Conservation (phyloP, 2,888 invertebrate species). For the Drosophila niveifrons region DNA sequence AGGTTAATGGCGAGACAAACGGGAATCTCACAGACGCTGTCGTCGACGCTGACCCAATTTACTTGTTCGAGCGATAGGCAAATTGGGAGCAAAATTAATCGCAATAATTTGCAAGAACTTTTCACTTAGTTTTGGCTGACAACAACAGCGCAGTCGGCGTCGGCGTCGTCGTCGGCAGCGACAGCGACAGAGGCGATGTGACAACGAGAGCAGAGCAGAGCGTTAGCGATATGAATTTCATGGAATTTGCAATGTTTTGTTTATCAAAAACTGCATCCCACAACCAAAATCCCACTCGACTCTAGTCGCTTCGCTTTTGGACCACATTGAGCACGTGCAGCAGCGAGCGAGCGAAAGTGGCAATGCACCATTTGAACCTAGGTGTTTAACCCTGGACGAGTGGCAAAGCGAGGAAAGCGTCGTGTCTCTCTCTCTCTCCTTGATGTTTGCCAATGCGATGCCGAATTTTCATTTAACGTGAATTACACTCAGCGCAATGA, state of each 20-base stretch:
- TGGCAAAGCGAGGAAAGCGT: constrained; percentile 50
- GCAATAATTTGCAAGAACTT: constrained; percentile 16
- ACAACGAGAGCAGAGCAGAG: constrained; percentile 14
- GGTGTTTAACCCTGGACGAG: constrained; percentile 25
- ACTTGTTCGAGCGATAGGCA: background rate
- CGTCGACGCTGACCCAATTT: constrained; percentile 61
- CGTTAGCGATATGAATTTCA: constrained; percentile 48
- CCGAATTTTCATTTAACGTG: constrained; percentile 49
- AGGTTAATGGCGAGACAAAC: constrained; percentile 47
- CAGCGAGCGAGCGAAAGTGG: constrained; percentile 33
- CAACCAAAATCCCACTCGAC: constrained; percentile 25
- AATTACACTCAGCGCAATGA: constrained; percentile 33
- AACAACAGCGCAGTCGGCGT: background rate
- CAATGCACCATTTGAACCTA: constrained; percentile 15
- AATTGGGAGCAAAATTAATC: constrained; percentile 40
- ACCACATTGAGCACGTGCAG: constrained; percentile 50
- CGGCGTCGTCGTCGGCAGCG: background rate
- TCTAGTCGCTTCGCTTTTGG: constrained; percentile 6
- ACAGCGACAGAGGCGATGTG: background rate
- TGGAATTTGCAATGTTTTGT: constrained; percentile 51
- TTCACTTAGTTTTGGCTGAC: constrained; percentile 26
- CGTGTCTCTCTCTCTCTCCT: constrained; percentile 10
- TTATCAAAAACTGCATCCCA: constrained; percentile 51
- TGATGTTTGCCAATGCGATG: constrained; percentile 1
- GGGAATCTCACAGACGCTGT: constrained; percentile 27